These are phyloP conservation scores for Heteromyza rotundicornis DNA, from an alignment of 2,888 invertebrate species.

Conservation along the genomic window DNA sequence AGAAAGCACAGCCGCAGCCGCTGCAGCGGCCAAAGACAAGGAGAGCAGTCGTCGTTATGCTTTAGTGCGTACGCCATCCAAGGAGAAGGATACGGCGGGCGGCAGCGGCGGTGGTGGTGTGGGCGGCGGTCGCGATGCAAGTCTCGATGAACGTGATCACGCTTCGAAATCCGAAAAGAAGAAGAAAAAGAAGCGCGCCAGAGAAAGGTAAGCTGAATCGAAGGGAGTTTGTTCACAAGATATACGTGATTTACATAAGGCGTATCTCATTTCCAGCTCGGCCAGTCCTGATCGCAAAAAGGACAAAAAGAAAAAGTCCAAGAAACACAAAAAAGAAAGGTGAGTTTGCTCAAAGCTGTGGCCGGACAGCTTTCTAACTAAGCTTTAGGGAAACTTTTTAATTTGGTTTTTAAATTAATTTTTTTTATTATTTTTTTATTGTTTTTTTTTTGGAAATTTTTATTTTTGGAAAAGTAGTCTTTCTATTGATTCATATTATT, in stretches of 20 bases:
- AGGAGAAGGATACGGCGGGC: slow-evolving; percentile 62
- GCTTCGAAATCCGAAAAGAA: slow-evolving; percentile 63
- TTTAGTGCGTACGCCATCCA: slow-evolving; percentile 78
- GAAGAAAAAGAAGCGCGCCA: slow-evolving; percentile 77
- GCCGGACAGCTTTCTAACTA: not conserved
- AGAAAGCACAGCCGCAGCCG: slow-evolving; percentile 52
- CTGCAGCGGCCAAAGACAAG: slow-evolving; percentile 49
- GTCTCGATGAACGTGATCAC: slow-evolving; percentile 52
- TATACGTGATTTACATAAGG: too few relatives aligned
- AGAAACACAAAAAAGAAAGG: slow-evolving; percentile 78
- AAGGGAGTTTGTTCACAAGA: not conserved
- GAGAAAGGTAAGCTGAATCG: slow-evolving; percentile 51
- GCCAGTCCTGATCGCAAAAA: slow-evolving; percentile 76
- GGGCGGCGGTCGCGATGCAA: slow-evolving; percentile 54
- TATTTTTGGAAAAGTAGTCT: slow-evolving; percentile 24
- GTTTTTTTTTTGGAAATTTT: slow-evolving; percentile 18
- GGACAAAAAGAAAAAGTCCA: slow-evolving; percentile 80
- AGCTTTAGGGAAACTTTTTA: slow-evolving; percentile 30
- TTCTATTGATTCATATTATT: slow-evolving; percentile 19
- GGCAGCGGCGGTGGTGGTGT: slow-evolving; percentile 51
- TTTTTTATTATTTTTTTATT: not conserved
- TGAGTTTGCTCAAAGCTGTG: slow-evolving; percentile 57
- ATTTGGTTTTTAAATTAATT: slow-evolving; percentile 16
- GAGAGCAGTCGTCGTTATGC: slow-evolving; percentile 69
- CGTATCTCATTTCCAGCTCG: slow-evolving; percentile 65